Evolutionary conservation across 1,140 invertebrate species (phyloP).

Genomic region (Eumaeus atala): DNA sequence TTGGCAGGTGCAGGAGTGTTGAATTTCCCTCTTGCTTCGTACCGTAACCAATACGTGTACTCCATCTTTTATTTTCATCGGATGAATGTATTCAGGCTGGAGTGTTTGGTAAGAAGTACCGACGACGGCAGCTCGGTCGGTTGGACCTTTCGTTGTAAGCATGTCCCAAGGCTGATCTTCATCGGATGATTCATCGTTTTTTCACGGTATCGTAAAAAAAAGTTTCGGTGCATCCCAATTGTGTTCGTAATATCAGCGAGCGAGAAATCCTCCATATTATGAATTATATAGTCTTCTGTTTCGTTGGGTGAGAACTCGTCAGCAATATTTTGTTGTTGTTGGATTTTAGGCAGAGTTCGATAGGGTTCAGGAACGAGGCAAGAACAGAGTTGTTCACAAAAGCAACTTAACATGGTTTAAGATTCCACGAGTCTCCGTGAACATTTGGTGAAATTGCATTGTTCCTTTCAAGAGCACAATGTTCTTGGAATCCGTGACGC

Average conservation of each 20-base stretch:
- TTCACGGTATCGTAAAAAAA: slow-evolving; percentile 10
- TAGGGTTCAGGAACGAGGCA: slow-evolving; percentile 20
- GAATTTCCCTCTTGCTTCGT: too few species aligned
- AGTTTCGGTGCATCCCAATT: slow-evolving; percentile 16
- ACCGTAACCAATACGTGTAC: slow-evolving; percentile 16
- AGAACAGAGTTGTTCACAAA: slow-evolving; percentile 20
- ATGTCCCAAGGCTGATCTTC: slow-evolving; percentile 12
- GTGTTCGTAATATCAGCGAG: slow-evolving; percentile 17
- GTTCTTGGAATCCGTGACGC: too few species aligned
- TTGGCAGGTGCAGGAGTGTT: slow-evolving; percentile 10
- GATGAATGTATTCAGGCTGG: slow-evolving; percentile 14
- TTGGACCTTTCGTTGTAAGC: slow-evolving; percentile 14
- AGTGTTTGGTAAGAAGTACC: slow-evolving; percentile 17
- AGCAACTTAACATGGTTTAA: too few species aligned
- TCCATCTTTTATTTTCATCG: slow-evolving; percentile 17
- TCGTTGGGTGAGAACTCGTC: slow-evolving; percentile 12
- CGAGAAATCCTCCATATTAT: slow-evolving; percentile 16
- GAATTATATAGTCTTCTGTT: slow-evolving; percentile 9
- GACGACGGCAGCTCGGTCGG: slow-evolving; percentile 9
- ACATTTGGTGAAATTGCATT: slow-evolving; percentile 23
- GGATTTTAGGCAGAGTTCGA: slow-evolving; percentile 10
- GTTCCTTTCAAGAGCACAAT: too few species aligned
- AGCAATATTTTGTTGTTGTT: too few species aligned
- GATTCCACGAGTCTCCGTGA: too few species aligned
- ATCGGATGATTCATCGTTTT: slow-evolving; percentile 13